Conservation (phyloP, 2,888 invertebrate species). For the Epinotia brunnichana region DNA sequence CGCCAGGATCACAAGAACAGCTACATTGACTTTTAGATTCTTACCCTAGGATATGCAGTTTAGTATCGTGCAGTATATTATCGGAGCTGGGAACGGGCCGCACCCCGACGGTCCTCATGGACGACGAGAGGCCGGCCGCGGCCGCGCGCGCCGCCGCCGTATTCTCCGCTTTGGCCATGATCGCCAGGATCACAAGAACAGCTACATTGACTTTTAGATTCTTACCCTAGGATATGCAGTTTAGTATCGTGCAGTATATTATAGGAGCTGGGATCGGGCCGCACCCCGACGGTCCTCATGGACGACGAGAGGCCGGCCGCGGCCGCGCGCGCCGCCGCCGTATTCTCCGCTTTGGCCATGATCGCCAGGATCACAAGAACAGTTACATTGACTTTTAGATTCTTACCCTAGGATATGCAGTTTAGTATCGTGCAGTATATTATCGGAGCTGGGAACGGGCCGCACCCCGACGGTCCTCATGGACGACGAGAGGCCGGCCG, state of each 20-base stretch:
- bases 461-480: slow-evolving; percentile 85
- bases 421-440: slow-evolving; percentile 85
- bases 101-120: slow-evolving; percentile 83
- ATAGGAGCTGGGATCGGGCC: slow-evolving; percentile 88
- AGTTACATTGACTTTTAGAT: background rate
- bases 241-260: slow-evolving; percentile 85
- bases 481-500: slow-evolving; percentile 68
- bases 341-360: slow-evolving; percentile 66
- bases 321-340: slow-evolving; percentile 61
- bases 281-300: slow-evolving; percentile 83
- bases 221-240: slow-evolving; percentile 86
- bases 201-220: background rate
- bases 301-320: slow-evolving; percentile 68
- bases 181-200: slow-evolving; percentile 52
- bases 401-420: slow-evolving; percentile 86
- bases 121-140: slow-evolving; percentile 67
- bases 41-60: slow-evolving; percentile 87
- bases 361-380: slow-evolving; percentile 56
- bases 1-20: background rate
- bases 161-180: slow-evolving; percentile 69
- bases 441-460: slow-evolving; percentile 87
- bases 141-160: slow-evolving; percentile 61
- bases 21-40: background rate
- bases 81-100: slow-evolving; percentile 88
- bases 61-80: slow-evolving; percentile 84